Evolutionary conservation across 2,113 vertebrate species (phyloP), one percentile per base, ranked within the genome.

Genomic region (Mirza zaza): DNA sequence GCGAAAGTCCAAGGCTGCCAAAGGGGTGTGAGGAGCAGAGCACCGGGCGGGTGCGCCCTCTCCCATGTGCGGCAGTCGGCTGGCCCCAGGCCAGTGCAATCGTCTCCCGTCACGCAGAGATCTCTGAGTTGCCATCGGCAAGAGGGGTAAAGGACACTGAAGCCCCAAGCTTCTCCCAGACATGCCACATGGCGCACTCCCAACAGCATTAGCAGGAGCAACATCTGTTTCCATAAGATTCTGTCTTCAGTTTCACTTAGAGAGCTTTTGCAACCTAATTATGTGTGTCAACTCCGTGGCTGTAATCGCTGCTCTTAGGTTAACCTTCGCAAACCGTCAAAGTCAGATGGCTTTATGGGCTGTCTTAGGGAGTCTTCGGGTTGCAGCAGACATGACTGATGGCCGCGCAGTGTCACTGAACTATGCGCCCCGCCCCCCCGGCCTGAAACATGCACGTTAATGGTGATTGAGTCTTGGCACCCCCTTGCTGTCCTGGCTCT

Each of bases 181-280:
- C 25, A 0, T 8, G 67, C 36, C 21, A 0, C 8, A 2, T 27
- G 87, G 95, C 83, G 8, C 90, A 29, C 59, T 1, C 90, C 87
- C 95, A 92, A 10, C 11, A 20, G 36, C 75, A 18, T 87, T 18
- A 55, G 81, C 8, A 18, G 90, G 80, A 63, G 32, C 83, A 86
- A 3, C 7, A 95, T 97, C 95, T 71, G 80, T 65, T 85, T 89
- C 92, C 80, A 1, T 42, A 4, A 39, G 93, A 76, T 11, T 36
- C 83, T 61, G 90, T 97, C 68, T 95, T 45, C 42, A 15, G 91
- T 92, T 95, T 95, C 90, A 25, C 57, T 55, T 20, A 27, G 75
- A 92, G 68, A 67, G 95, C 95, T 96, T 83, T 89, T 67, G 61
- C 97, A 93, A 95, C 96, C 92, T 95, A 11, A 70, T 70, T 68